phyloP scores from a whole-genome alignment of 2,888 invertebrate species.

The Synergus gifuensis region DNA sequence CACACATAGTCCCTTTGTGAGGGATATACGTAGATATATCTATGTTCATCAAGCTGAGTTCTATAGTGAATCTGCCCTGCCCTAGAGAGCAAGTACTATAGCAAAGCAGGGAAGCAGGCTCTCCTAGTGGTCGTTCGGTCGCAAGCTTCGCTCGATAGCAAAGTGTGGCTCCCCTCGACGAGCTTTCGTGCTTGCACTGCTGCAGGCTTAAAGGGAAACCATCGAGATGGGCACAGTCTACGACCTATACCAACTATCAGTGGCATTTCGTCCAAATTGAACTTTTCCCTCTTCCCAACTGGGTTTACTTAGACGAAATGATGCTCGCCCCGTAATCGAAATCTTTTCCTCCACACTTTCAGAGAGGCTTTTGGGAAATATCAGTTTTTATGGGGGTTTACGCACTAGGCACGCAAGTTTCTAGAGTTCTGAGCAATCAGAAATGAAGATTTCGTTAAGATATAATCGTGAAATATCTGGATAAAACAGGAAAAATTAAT shows the following conservation, averaged over 20 bases:
- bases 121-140: slow-evolving; percentile 64
- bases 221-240: slow-evolving; percentile 42
- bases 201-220: slow-evolving; percentile 75
- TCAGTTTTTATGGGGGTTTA: background rate
- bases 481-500: too few species aligned
- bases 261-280: background rate
- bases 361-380: background rate
- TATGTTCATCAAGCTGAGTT: slow-evolving; percentile 40
- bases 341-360: background rate
- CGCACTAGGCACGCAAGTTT: background rate
- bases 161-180: slow-evolving; percentile 73
- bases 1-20: background rate
- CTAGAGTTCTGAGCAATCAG: too few species aligned
- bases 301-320: background rate
- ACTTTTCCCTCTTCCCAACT: background rate
- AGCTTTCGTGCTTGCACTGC: slow-evolving; percentile 74
- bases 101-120: slow-evolving; percentile 58
- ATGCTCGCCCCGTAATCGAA: background rate
- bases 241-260: background rate
- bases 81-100: slow-evolving; percentile 55
- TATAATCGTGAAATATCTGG: too few species aligned
- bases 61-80: slow-evolving; percentile 61
- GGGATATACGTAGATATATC: background rate
- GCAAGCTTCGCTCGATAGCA: slow-evolving; percentile 73
- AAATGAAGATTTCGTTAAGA: background rate